Conservation (phyloP, 2,797 vertebrate species). For the Allochrocebus solatus region DNA sequence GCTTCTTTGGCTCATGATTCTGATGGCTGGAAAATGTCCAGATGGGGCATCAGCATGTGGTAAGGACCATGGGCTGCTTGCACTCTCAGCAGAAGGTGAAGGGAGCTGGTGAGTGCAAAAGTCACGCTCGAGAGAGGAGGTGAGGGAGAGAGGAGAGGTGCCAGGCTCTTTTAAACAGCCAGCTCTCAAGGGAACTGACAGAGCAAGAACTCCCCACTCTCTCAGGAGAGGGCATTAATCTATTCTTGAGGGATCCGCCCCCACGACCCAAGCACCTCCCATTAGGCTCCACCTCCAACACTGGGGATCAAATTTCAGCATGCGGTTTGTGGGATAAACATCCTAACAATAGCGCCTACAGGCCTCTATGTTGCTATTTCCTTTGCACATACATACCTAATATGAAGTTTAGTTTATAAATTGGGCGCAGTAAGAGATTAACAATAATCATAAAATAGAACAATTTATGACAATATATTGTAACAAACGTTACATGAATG, state of each 20-base stretch:
- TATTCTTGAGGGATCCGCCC: rapidly evolving
- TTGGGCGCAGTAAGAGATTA: background rate
- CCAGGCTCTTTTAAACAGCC: background rate
- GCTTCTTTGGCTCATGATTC: background rate
- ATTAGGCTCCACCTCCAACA: background rate
- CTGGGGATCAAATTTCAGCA: background rate
- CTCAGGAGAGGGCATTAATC: background rate
- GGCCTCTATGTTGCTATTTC: background rate
- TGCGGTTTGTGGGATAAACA: background rate
- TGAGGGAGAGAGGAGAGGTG: background rate
- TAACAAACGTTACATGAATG: background rate
- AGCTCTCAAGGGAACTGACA: background rate
- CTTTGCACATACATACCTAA: background rate
- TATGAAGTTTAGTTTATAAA: background rate
- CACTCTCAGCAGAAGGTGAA: background rate
- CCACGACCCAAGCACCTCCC: background rate
- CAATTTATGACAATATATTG: background rate
- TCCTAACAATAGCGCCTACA: background rate
- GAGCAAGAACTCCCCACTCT: background rate
- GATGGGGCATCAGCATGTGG: background rate
- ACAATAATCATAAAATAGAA: background rate
- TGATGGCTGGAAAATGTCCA: background rate
- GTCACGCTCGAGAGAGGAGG: too few species aligned
- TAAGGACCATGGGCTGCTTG: background rate
- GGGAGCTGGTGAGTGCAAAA: background rate